These are phyloP conservation scores for Gnatocerus cornutus DNA, from an alignment of 2,888 invertebrate species.

Conservation along the genomic window DNA sequence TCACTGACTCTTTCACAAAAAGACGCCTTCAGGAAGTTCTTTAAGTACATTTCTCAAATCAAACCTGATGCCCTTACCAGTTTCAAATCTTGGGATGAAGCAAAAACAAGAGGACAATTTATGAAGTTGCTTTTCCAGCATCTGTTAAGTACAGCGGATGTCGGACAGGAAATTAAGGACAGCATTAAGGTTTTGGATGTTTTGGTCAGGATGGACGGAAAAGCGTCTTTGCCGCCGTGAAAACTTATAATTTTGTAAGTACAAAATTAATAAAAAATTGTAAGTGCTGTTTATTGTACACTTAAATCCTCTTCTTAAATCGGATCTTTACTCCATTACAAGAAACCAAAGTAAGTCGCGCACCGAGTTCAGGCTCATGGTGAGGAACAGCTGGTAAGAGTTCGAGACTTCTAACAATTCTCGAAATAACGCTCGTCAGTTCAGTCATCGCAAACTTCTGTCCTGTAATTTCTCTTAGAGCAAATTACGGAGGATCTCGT, in stretches of 20 bases:
- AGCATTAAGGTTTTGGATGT: constrained; percentile 43
- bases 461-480: constrained; percentile 57
- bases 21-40: constrained; percentile 51
- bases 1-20: constrained; percentile 46
- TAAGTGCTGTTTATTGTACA: no score
- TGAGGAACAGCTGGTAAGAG: constrained; percentile 58
- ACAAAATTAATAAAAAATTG: no score
- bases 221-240: constrained; percentile 51
- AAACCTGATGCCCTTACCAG: constrained; percentile 18
- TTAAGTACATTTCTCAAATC: constrained; percentile 48
- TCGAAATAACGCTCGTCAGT: constrained; percentile 73
- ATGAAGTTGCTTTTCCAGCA: constrained; percentile 50
- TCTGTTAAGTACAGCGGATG: constrained; percentile 34
- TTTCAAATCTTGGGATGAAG: constrained; percentile 52
- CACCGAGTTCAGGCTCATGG: constrained; percentile 69
- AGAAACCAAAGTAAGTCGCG: constrained; percentile 72
- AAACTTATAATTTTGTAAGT: neutral
- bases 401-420: constrained; percentile 72
- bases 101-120: constrained; percentile 52
- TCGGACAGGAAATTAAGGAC: constrained; percentile 46
- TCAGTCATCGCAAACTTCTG: constrained; percentile 73
- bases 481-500: constrained; percentile 1
- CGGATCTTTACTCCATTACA: constrained; percentile 40
- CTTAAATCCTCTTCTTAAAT: constrained; percentile 24
- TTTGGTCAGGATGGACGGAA: constrained; percentile 48